Evolutionary conservation across 2,113 vertebrate genomes (phyloP).

Genomic region (Apteryx mantelli): DNA sequence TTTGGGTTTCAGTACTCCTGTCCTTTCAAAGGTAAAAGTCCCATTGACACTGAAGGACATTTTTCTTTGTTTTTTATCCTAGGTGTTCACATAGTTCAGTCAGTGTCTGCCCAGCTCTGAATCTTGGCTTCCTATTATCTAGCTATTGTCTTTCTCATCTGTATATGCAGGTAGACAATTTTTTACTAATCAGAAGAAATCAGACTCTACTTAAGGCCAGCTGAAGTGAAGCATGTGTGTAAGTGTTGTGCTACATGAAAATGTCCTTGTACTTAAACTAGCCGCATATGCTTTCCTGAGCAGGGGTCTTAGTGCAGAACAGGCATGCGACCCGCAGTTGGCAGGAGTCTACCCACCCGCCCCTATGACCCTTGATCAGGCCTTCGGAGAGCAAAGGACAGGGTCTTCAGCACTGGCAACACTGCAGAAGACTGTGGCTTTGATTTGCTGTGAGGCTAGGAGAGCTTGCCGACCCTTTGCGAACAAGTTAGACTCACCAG

Average conservation of each 20-base stretch:
- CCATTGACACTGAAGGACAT: accelerated
- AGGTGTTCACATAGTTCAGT: accelerated
- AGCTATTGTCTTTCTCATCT: accelerated
- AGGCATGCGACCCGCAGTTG: background rate
- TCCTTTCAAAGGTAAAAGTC: background rate
- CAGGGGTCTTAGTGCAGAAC: background rate
- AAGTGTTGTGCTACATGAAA: background rate
- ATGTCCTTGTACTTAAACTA: background rate
- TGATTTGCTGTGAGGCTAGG: background rate
- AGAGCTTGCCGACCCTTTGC: background rate
- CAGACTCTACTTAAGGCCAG: accelerated
- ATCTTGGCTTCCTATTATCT: accelerated
- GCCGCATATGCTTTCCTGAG: accelerated
- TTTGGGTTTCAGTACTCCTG: accelerated
- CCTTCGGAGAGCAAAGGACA: background rate
- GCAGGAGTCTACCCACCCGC: background rate
- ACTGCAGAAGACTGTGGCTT: accelerated
- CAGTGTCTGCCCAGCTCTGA: background rate
- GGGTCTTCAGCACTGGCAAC: background rate
- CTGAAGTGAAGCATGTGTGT: background rate
- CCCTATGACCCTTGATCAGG: background rate
- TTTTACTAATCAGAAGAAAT: background rate
- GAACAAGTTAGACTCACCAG: accelerated
- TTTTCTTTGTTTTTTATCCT: background rate
- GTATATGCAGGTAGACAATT: accelerated